Evolutionary conservation across 2,113 vertebrate species (phyloP).

Genomic region (Panurus biarmicus): DNA sequence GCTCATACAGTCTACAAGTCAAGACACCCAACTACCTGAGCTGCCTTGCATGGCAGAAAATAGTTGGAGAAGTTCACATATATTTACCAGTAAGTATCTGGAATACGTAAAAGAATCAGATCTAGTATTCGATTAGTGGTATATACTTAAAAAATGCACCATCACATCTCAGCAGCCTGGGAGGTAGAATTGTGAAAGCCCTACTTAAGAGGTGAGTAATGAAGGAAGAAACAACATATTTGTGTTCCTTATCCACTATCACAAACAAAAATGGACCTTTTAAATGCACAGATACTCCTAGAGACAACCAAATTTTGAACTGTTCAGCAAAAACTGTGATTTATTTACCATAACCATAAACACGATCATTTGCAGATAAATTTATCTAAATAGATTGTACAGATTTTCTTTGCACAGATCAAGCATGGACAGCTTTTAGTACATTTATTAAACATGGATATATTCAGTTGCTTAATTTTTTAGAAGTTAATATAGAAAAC

Average conservation of each 20-base stretch:
- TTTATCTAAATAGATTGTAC: not conserved
- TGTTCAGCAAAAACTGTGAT: not conserved
- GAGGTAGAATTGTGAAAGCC: not conserved
- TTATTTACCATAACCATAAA: not conserved
- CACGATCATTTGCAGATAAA: not conserved
- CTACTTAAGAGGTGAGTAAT: not conserved
- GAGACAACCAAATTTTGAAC: not conserved
- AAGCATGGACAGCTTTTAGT: not conserved
- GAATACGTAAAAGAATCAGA: not conserved
- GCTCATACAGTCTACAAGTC: not conserved
- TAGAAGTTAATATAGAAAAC: not conserved
- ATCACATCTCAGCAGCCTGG: not conserved
- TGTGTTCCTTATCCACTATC: not conserved
- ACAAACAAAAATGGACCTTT: not conserved
- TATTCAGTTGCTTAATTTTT: not conserved
- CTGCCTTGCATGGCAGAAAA: not conserved
- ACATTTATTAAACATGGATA: not conserved
- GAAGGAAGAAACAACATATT: not conserved
- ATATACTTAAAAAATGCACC: not conserved
- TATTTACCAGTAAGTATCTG: not conserved
- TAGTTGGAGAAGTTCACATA: not conserved
- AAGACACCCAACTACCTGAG: not conserved
- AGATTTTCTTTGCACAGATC: not conserved
- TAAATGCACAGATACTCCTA: not conserved
- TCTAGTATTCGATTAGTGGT: not conserved